phyloP scores from a whole-genome alignment of 2,113 vertebrate species.

The Aegypius monachus region DNA sequence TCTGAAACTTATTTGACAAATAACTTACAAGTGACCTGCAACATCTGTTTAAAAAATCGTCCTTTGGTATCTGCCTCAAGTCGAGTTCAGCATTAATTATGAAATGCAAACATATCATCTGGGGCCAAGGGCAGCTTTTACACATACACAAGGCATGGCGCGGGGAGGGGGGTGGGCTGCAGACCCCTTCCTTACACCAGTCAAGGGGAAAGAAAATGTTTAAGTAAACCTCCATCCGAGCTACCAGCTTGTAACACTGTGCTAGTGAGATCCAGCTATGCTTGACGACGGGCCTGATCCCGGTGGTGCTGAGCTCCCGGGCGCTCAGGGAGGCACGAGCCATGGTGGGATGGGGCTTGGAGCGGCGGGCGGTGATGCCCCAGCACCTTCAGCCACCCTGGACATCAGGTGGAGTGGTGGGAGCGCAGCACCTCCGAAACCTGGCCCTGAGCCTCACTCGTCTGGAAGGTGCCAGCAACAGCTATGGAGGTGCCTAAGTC shows the following conservation, averaged over 20 bases:
- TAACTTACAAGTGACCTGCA: conserved; percentile 48
- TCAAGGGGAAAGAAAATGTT: neutral
- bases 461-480: neutral
- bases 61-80: conserved; percentile 17
- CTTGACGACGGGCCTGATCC: neutral
- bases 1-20: conserved; percentile 45
- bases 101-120: conserved; percentile 19
- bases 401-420: neutral
- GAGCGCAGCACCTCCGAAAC: accelerated
- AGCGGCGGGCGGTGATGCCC: accelerated
- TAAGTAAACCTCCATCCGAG: neutral
- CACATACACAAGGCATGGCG: neutral
- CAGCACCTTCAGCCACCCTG: neutral
- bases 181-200: neutral
- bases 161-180: neutral
- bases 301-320: accelerated
- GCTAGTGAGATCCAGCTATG: accelerated
- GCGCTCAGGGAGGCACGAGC: accelerated
- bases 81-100: conserved; percentile 4
- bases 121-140: conserved; percentile 8
- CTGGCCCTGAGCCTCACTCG: accelerated
- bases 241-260: neutral
- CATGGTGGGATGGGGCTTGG: neutral
- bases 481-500: accelerated
- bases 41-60: conserved; percentile 46